phyloP scores from a whole-genome alignment of 23 tunicate species.

The Clavelina lepadiformis region DNA sequence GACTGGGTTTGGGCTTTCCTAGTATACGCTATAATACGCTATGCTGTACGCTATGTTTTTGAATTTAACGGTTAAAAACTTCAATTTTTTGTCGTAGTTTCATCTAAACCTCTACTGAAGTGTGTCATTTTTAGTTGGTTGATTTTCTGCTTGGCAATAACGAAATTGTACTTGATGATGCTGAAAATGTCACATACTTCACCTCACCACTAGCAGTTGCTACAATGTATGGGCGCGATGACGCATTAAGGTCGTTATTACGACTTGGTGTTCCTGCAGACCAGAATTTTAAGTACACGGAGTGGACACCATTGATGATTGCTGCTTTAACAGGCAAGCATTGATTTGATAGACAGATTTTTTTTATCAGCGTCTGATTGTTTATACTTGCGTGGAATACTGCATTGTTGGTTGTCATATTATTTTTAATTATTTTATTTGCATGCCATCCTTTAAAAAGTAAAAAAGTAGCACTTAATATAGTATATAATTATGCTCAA shows the following conservation, averaged over 20 bases:
- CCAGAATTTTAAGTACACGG: conserved; percentile 57
- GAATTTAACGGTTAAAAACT: too few relatives aligned
- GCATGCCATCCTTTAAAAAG: too few relatives aligned
- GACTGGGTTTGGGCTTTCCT: too few relatives aligned
- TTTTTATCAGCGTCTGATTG: too few relatives aligned
- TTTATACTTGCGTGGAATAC: too few relatives aligned
- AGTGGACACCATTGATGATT: conserved; percentile 90
- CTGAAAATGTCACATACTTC: conserved; percentile 30
- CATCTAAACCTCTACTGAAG: too few relatives aligned
- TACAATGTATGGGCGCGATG: conserved; percentile 77
- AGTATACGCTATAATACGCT: too few relatives aligned
- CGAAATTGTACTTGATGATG: conserved; percentile 35
- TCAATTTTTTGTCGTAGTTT: too few relatives aligned
- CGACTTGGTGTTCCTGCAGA: conserved; percentile 63
- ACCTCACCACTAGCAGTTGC: conserved; percentile 68
- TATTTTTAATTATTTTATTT: background rate
- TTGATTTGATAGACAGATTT: too few relatives aligned
- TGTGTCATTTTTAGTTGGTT: conserved; percentile 33
- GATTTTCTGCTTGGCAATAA: conserved; percentile 49
- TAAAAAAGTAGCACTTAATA: too few relatives aligned
- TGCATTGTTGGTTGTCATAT: background rate
- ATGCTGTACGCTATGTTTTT: too few relatives aligned
- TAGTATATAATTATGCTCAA: too few relatives aligned
- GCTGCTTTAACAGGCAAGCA: conserved; percentile 75
- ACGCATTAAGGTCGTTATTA: conserved; percentile 44